A percentile compares a stretch with the other conserved stretches of the same genome.
phyloP scores from a whole-genome alignment of 1,140 invertebrate genomes.

The Anthonomus grandis region DNA sequence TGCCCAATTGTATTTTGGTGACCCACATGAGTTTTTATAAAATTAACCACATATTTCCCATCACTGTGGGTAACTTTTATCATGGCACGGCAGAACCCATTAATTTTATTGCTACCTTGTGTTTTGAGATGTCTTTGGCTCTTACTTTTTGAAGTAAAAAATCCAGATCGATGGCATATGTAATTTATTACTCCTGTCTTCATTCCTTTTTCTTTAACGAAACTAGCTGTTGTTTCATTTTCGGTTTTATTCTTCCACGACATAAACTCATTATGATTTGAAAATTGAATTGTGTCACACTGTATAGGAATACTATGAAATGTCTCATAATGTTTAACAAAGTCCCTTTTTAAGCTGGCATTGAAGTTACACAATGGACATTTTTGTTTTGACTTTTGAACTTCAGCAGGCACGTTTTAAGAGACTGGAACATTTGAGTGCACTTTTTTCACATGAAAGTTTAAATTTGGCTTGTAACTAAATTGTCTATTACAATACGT shows the following conservation, averaged over 20 bases:
- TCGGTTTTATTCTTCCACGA: conserved; percentile 8
- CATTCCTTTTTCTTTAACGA: conserved; percentile 13
- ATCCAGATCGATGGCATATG: conserved; percentile 20
- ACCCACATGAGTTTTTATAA: conserved; percentile 5
- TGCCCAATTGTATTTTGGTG: conserved; percentile 6
- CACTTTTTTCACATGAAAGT: too few species aligned
- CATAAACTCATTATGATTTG: conserved; percentile 7
- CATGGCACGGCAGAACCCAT: conserved; percentile 19
- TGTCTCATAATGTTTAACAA: too few species aligned
- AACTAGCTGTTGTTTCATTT: conserved; percentile 13
- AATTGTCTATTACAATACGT: too few species aligned
- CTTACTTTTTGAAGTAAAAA: conserved; percentile 12
- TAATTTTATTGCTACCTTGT: conserved; percentile 24
- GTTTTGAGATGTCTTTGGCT: conserved; percentile 14
- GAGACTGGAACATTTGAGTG: too few species aligned
- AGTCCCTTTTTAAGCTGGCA: too few species aligned
- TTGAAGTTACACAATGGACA: too few species aligned
- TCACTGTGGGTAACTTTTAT: conserved; percentile 8
- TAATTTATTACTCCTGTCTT: conserved; percentile 6
- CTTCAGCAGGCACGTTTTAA: too few species aligned
- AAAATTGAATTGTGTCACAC: too few species aligned
- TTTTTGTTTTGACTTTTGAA: too few species aligned
- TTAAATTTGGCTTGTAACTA: too few species aligned
- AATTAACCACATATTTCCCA: not conserved
- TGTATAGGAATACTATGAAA: too few species aligned